A percentile compares a stretch with the other conserved stretches of the same genome.
These are phyloP conservation scores for Eulemur albifrons DNA, from an alignment of 2,797 vertebrate species.

Conservation along the genomic window DNA sequence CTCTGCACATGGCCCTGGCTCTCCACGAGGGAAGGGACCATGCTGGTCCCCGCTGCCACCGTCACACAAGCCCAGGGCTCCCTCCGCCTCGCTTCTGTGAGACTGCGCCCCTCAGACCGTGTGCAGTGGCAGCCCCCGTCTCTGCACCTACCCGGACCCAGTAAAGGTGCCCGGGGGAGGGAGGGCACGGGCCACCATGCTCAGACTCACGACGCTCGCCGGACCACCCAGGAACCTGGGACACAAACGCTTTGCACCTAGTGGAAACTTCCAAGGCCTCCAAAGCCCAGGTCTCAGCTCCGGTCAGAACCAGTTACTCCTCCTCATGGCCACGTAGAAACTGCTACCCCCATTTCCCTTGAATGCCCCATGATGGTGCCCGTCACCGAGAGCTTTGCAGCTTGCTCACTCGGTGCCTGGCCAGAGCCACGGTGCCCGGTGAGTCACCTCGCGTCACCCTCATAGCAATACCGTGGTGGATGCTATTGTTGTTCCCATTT, in stretches of 20 bases:
- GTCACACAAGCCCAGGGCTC: accelerated
- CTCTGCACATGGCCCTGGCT: not conserved
- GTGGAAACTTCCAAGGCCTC: not conserved
- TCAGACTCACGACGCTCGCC: not conserved
- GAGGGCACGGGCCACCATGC: accelerated
- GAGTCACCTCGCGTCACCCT: not conserved
- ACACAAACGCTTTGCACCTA: not conserved
- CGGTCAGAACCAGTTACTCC: no score
- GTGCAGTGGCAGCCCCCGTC: not conserved
- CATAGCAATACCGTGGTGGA: accelerated
- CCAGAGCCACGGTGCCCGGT: accelerated
- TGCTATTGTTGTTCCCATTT: not conserved
- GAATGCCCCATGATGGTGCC: not conserved
- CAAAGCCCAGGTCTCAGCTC: not conserved
- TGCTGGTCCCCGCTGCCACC: no score
- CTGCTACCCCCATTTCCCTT: accelerated
- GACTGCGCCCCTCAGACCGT: not conserved
- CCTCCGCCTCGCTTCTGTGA: not conserved
- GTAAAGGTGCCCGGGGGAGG: accelerated
- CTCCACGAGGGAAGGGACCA: not conserved
- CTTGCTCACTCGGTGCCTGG: not conserved
- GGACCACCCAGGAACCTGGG: not conserved
- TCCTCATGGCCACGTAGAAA: accelerated
- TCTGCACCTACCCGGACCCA: not conserved
- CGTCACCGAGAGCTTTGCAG: accelerated